phyloP scores from a whole-genome alignment of 2,888 invertebrate species.

The Theretra japonica region DNA sequence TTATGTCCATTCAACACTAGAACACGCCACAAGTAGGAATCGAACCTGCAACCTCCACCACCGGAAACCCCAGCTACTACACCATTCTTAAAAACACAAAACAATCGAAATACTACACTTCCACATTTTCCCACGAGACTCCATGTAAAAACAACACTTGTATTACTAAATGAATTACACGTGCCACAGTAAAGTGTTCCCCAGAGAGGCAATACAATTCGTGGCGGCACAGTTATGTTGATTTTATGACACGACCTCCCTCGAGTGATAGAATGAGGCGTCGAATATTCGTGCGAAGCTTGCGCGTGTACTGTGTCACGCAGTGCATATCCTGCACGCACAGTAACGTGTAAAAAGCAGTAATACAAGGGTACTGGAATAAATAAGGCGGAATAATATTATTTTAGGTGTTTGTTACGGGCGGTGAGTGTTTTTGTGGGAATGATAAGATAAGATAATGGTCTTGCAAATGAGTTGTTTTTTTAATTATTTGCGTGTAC shows the following conservation, averaged over 20 bases:
- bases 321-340: constrained; percentile 12
- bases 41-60: too few relatives aligned
- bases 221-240: constrained; percentile 42
- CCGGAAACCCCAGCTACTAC: too few relatives aligned
- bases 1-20: too few relatives aligned
- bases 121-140: constrained; percentile 23
- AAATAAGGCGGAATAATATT: background rate
- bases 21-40: too few relatives aligned
- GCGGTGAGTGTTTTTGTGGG: background rate
- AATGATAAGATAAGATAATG: background rate
- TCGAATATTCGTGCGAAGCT: constrained; percentile 37
- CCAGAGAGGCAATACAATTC: constrained; percentile 39
- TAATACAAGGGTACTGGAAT: background rate
- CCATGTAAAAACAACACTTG: constrained; percentile 35
- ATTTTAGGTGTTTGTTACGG: background rate
- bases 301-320: constrained; percentile 46
- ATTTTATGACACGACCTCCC: constrained; percentile 41
- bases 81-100: too few relatives aligned
- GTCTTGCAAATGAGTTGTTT: background rate
- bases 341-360: background rate
- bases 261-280: constrained; percentile 37
- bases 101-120: too few relatives aligned
- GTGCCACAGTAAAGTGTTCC: constrained; percentile 36
- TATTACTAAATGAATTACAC: constrained; percentile 38
- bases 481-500: too few relatives aligned